Base-by-base conservation (phyloP, 2,113 vertebrate species). In the Egretta garzetta region DNA sequence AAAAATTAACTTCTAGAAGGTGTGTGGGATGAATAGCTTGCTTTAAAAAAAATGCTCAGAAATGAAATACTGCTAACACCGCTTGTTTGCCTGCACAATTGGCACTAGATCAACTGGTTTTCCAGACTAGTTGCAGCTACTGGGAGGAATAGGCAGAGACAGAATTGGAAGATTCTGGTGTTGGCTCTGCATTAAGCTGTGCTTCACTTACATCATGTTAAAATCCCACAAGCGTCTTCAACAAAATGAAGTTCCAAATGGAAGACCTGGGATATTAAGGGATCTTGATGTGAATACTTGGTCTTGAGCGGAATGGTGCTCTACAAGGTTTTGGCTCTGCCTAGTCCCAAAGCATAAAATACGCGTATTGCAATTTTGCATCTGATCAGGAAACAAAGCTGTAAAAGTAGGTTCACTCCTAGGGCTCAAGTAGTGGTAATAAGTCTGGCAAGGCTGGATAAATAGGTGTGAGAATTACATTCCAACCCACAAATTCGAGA, bases 391-490 rank as follows among this genome's bases (percentile, higher is more conserved):
- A 96, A 95, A 96, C 93, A 96, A 96, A 96, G 95, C 66, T 82
- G 71, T 97, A 96, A 97, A 96, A 95, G 49, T 58, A 91, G 47
- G 86, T 95, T 97, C 91, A 94, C 41, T 96, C 63, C 74, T 88
- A 93, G 94, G 89, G 87, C 63, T 96, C 80, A 82, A 94, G 74
- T 47, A 91, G 45, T 70, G 74, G 84, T 95, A 91, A 91, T 94
- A 94, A 82, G 86, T 97, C 89, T 94, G 93, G 95, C 91, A 95
- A 82, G 89, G 73, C 58, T 95, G 77, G 58, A 97, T 94, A 93
- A 97, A 96, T 91, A 97, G 91, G 95, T 97, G 96, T 96, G 89
- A 97, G 93, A 95, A 96, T 90, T 94, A 95, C 95, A 97, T 97
- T 97, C 96, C 95, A 96, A 80, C 58, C 62, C 11, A 1, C 86